Evolutionary conservation across 2,113 vertebrate genomes (phyloP).

Genomic region (Osmerus mordax): DNA sequence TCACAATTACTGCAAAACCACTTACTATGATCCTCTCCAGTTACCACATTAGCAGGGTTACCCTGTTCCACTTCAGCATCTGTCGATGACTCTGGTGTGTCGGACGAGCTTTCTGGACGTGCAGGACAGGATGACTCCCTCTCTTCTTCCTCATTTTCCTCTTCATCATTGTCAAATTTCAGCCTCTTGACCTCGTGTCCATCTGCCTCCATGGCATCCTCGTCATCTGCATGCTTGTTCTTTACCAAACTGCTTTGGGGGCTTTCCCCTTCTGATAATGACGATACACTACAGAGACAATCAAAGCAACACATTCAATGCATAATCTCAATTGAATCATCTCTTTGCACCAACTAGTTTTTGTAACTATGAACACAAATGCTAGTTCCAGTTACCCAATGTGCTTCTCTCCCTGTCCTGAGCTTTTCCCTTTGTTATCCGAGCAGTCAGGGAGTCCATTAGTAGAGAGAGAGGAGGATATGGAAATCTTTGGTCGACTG

Average conservation of each 20-base stretch:
- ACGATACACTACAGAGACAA: constrained; percentile 71
- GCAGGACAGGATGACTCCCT: constrained; percentile 64
- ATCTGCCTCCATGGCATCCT: constrained; percentile 71
- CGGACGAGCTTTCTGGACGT: constrained; percentile 68
- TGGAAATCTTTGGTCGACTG: constrained; percentile 84
- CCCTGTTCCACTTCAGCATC: constrained; percentile 70
- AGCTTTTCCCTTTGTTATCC: constrained; percentile 76
- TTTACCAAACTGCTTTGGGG: constrained; percentile 74
- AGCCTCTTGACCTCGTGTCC: constrained; percentile 87
- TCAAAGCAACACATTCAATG: constrained; percentile 5
- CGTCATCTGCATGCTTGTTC: constrained; percentile 77
- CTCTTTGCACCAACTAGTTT: too few species aligned
- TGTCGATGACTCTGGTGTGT: constrained; percentile 64
- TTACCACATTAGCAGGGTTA: constrained; percentile 53
- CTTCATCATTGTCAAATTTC: constrained; percentile 78
- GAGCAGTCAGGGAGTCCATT: constrained; percentile 89
- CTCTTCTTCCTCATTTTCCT: constrained; percentile 57
- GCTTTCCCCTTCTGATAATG: constrained; percentile 72
- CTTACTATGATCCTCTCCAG: constrained; percentile 77
- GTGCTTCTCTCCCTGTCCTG: constrained; percentile 75
- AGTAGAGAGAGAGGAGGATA: constrained; percentile 81
- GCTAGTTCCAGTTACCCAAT: constrained; percentile 69
- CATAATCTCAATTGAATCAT: too few species aligned
- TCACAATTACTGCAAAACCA: background rate
- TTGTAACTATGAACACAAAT: background rate